Evolutionary conservation across 2,888 invertebrate genomes (phyloP).

Genomic region (Leptodirus hochenwartii): DNA sequence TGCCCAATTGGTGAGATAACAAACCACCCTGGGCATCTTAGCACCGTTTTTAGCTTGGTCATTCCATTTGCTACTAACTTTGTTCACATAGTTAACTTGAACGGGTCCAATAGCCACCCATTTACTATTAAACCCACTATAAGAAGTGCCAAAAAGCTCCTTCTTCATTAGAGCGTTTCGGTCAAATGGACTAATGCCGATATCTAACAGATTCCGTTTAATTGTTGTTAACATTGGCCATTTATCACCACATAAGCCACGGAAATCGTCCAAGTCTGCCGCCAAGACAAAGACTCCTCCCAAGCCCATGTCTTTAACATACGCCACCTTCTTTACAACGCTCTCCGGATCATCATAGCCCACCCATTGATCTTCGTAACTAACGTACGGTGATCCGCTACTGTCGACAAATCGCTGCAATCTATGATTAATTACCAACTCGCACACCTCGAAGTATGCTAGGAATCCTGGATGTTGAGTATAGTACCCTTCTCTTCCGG

Average conservation of each 20-base stretch:
- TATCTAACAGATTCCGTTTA: constrained; percentile 34
- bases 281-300: constrained; percentile 57
- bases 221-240: constrained; percentile 50
- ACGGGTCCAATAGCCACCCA: constrained; percentile 14
- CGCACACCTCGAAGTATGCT: constrained; percentile 53
- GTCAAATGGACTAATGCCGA: too few species aligned
- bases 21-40: constrained; percentile 45
- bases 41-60: constrained; percentile 7
- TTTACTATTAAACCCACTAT: too few species aligned
- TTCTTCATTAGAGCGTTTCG: too few species aligned
- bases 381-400: constrained; percentile 44
- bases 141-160: too few species aligned
- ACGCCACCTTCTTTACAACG: constrained; percentile 47
- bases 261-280: constrained; percentile 61
- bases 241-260: constrained; percentile 52
- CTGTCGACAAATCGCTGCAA: constrained; percentile 30
- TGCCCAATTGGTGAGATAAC: constrained; percentile 82
- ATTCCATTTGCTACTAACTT: constrained; percentile 2
- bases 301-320: constrained; percentile 38
- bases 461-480: constrained; percentile 49
- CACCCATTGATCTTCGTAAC: constrained; percentile 62
- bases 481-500: constrained; percentile 45
- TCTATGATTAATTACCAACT: constrained; percentile 22
- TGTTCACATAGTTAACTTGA: constrained; percentile 7
- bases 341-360: constrained; percentile 55